phyloP scores from a whole-genome alignment of 2,888 invertebrate species.

The Mesorhabditis spiculigera region DNA sequence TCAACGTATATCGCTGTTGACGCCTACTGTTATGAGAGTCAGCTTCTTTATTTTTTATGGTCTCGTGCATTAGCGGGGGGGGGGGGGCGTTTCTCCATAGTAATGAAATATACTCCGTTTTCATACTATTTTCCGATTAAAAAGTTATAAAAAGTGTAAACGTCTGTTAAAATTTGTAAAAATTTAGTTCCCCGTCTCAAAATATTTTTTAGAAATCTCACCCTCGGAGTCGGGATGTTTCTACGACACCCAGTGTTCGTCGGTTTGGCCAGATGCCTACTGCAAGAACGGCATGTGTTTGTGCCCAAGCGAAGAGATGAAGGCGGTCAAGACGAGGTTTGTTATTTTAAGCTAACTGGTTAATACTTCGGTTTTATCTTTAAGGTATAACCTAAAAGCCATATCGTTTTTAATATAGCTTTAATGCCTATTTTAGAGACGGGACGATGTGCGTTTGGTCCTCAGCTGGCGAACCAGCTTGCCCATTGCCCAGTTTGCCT shows the following conservation, averaged over 20 bases:
- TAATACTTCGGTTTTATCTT: too few relatives aligned
- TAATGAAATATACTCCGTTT: too few relatives aligned
- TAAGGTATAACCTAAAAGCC: not conserved
- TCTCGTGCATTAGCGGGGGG: not conserved
- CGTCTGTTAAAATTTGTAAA: not conserved
- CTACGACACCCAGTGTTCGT: conserved; percentile 39
- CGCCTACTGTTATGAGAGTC: conserved; percentile 41
- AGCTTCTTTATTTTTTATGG: conserved; percentile 1
- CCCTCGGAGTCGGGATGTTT: conserved; percentile 39
- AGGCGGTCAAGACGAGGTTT: conserved; percentile 39
- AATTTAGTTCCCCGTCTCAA: not conserved
- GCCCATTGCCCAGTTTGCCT: conserved; percentile 39
- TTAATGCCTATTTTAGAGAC: conserved; percentile 21
- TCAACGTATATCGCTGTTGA: conserved; percentile 41
- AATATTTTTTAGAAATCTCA: conserved; percentile 33
- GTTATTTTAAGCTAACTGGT: not conserved
- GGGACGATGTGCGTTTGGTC: conserved; percentile 42
- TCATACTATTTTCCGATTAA: not conserved
- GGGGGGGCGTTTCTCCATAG: not conserved
- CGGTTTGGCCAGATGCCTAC: conserved; percentile 44
- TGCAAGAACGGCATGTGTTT: conserved; percentile 30
- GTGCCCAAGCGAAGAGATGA: conserved; percentile 43
- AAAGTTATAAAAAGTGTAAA: not conserved
- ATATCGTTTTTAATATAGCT: not conserved
- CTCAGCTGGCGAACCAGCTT: conserved; percentile 27